phyloP scores from a whole-genome alignment of 1,140 invertebrate genomes.

The Drosophila nigrodunni region DNA sequence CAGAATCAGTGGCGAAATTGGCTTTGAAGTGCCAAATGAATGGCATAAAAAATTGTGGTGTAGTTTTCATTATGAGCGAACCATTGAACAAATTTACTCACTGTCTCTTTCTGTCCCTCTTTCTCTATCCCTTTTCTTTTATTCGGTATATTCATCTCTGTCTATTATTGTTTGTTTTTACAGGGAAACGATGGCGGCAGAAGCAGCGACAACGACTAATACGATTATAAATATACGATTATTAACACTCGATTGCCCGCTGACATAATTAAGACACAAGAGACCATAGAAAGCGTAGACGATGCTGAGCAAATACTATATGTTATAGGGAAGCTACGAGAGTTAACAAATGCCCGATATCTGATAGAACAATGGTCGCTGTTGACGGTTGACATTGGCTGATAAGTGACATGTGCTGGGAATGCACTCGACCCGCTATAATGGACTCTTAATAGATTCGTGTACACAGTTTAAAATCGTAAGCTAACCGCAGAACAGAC shows the following conservation, averaged over 20 bases:
- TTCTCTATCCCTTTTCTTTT: conserved; percentile 2
- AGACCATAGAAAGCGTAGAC: conserved; percentile 31
- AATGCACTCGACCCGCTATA: conserved; percentile 54
- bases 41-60: conserved; percentile 67
- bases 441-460: conserved; percentile 66
- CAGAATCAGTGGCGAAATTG: conserved; percentile 52
- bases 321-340: conserved; percentile 25
- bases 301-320: conserved; percentile 57
- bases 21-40: conserved; percentile 70
- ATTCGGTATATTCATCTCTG: background rate
- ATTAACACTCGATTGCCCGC: conserved; percentile 79
- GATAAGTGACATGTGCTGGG: conserved; percentile 75
- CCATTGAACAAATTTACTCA: conserved; percentile 75
- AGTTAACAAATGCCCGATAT: background rate
- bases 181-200: conserved; percentile 32
- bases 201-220: conserved; percentile 58
- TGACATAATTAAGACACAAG: conserved; percentile 81
- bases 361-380: conserved; percentile 63
- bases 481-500: conserved; percentile 68
- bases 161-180: conserved; percentile 58
- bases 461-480: conserved; percentile 66
- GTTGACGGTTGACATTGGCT: conserved; percentile 56
- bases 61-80: conserved; percentile 66
- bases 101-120: conserved; percentile 10
- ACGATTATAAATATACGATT: conserved; percentile 83